Evolutionary conservation across 2,888 invertebrate species (phyloP).

Genomic region (Thereva nobilitata): DNA sequence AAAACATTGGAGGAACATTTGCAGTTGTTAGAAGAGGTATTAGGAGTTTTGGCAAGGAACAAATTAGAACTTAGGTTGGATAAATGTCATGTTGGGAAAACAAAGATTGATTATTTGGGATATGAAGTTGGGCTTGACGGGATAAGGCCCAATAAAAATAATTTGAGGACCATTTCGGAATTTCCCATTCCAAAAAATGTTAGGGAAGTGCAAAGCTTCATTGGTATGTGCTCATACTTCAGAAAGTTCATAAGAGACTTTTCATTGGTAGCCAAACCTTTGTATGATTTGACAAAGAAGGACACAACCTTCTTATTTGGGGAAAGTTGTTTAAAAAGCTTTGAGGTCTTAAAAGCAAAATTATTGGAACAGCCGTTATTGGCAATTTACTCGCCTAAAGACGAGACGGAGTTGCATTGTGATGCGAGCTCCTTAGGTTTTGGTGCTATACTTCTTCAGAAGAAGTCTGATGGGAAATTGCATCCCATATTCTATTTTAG

Average conservation of each 20-base stretch:
- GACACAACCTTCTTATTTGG: conserved; percentile 42
- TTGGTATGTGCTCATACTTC: conserved; percentile 7
- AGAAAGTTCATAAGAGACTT: conserved; percentile 1
- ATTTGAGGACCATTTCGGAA: not conserved
- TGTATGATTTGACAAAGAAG: conserved; percentile 35
- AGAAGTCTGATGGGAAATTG: conserved; percentile 39
- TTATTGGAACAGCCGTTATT: conserved; percentile 34
- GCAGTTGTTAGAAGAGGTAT: not conserved
- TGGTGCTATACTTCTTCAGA: conserved; percentile 45
- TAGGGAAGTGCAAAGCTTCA: conserved; percentile 6
- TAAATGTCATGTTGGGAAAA: conserved; percentile 10
- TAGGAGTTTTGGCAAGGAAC: not conserved
- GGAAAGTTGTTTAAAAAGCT: conserved; percentile 41
- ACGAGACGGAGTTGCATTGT: conserved; percentile 47
- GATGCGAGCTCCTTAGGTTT: conserved; percentile 46
- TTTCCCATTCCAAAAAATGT: conserved; percentile 4
- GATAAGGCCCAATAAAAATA: not conserved
- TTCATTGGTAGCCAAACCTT: conserved; percentile 2
- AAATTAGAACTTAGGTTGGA: not conserved
- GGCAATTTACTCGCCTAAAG: conserved; percentile 37
- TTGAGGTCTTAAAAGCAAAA: conserved; percentile 43
- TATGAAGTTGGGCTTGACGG: not conserved
- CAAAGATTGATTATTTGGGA: conserved; percentile 8
- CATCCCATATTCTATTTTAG: conserved; percentile 46
- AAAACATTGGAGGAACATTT: conserved; percentile 41